phyloP scores from a whole-genome alignment of 2,888 invertebrate genomes.

The Byasa hedistus region DNA sequence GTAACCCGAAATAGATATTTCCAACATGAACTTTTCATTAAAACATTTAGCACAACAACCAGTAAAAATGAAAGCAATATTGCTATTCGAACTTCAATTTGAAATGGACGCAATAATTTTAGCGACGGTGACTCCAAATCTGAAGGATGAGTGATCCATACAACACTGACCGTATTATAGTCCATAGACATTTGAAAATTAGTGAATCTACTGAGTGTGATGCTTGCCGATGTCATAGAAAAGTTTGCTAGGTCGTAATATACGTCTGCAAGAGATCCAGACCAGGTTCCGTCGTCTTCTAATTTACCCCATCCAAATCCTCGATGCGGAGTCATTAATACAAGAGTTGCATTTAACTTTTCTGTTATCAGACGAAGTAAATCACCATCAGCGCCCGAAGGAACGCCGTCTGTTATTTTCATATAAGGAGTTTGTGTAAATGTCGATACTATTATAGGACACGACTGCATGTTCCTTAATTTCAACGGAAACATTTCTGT shows the following conservation, averaged over 20 bases:
- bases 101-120: constrained; percentile 60
- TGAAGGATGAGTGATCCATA: constrained; percentile 60
- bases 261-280: constrained; percentile 62
- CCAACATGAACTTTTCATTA: constrained; percentile 45
- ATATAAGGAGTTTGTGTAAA: constrained; percentile 60
- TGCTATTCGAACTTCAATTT: constrained; percentile 44
- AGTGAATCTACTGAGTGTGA: constrained; percentile 52
- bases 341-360: constrained; percentile 54
- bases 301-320: constrained; percentile 61
- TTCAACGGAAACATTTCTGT: constrained; percentile 50
- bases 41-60: constrained; percentile 45
- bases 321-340: constrained; percentile 50
- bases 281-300: constrained; percentile 55
- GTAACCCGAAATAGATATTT: constrained; percentile 5
- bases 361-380: constrained; percentile 51
- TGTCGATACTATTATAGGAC: constrained; percentile 57
- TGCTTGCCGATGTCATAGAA: constrained; percentile 62
- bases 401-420: constrained; percentile 47
- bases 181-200: constrained; percentile 56
- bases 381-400: constrained; percentile 60
- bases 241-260: constrained; percentile 60
- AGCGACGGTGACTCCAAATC: constrained; percentile 50
- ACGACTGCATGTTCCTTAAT: constrained; percentile 52
- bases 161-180: constrained; percentile 46
- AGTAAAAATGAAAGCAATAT: constrained; percentile 48